These are phyloP conservation scores for Petrosia ficiformis DNA, from an alignment of 37 sponge, comb jelly and placozoan genomes.

Conservation along the genomic window DNA sequence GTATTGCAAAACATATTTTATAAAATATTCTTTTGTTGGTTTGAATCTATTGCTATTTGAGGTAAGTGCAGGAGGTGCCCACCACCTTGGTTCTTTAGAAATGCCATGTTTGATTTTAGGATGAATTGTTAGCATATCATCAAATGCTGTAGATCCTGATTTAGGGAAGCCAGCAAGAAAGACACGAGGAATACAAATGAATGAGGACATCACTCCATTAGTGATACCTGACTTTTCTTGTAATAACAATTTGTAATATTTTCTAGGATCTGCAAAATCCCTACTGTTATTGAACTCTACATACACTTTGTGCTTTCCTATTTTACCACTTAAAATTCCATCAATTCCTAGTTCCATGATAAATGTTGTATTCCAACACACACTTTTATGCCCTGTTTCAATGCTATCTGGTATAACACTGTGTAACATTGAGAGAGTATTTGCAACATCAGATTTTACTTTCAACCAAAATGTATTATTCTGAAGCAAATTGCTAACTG, in stretches of 20 bases:
- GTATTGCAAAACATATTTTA: too few relatives aligned
- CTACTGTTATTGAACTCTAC: too few relatives aligned
- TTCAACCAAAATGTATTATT: too few relatives aligned
- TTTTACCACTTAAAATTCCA: too few relatives aligned
- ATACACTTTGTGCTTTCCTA: too few relatives aligned
- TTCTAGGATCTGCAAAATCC: background rate
- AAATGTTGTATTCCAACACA: too few relatives aligned
- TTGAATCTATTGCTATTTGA: background rate
- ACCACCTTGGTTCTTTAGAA: constrained; percentile 66
- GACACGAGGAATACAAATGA: constrained; percentile 48
- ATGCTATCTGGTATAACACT: too few relatives aligned
- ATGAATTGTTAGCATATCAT: constrained; percentile 36
- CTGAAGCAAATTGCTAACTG: too few relatives aligned
- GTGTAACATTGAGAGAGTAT: too few relatives aligned
- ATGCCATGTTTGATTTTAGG: constrained; percentile 22
- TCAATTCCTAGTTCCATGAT: too few relatives aligned
- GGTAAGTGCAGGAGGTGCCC: constrained; percentile 7
- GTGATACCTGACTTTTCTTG: background rate
- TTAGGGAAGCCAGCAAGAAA: constrained; percentile 65
- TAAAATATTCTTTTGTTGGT: background rate
- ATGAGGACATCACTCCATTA: background rate
- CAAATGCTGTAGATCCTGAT: constrained; percentile 56
- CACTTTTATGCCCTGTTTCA: too few relatives aligned
- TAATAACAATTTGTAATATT: background rate
- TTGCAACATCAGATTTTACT: too few relatives aligned